A percentile compares a stretch with the other conserved stretches of the same genome.
phyloP scores from a whole-genome alignment of 2,113 vertebrate species.

The Halcyon senegalensis region DNA sequence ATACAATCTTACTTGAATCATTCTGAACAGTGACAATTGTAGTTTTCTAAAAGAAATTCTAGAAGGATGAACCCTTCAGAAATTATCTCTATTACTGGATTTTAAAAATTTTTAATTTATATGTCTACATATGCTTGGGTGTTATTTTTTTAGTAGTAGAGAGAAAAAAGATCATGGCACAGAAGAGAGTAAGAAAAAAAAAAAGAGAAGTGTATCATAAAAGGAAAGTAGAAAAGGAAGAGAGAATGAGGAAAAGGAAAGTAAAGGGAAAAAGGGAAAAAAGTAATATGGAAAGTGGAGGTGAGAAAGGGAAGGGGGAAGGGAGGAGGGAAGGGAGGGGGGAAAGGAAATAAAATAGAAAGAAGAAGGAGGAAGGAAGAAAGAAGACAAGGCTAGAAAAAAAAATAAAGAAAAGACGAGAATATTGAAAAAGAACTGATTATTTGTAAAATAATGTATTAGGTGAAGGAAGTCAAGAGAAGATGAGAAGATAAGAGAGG shows the following conservation, averaged over 20 bases:
- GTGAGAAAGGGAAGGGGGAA: too few relatives aligned
- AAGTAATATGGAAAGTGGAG: background rate
- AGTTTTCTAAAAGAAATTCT: background rate
- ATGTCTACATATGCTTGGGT: fast-evolving
- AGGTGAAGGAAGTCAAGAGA: background rate
- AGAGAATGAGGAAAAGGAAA: background rate
- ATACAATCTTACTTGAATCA: background rate
- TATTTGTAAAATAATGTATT: background rate
- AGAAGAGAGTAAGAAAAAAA: background rate
- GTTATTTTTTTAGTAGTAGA: background rate
- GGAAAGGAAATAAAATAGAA: background rate
- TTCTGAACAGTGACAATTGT: background rate
- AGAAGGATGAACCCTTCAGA: background rate
- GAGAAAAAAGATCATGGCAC: background rate
- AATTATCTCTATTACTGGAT: background rate
- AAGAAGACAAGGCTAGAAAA: background rate
- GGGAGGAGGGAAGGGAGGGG: background rate
- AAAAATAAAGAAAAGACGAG: background rate
- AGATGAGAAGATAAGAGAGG: background rate
- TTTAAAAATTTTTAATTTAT: background rate
- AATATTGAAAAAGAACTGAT: background rate
- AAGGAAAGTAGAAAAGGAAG: background rate
- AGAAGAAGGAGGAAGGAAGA: too few relatives aligned
- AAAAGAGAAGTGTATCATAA: background rate
- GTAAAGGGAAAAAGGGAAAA: background rate